Evolutionary conservation across 2,113 vertebrate species (phyloP).

Genomic region (Ailuropoda melanoleuca): DNA sequence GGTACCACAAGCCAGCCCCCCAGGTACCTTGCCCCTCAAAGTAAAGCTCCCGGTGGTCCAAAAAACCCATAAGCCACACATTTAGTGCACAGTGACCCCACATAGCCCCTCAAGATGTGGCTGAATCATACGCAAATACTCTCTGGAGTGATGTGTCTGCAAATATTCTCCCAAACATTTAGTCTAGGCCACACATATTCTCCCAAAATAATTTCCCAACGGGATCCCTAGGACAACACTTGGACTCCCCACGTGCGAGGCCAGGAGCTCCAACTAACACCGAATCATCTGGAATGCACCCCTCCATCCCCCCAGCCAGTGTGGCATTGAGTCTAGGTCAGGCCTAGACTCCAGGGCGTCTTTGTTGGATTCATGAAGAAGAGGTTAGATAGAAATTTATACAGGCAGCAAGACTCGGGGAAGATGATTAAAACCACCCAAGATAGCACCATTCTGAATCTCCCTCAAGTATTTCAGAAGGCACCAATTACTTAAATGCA

Average conservation of each 20-base stretch:
- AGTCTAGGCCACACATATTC: background rate
- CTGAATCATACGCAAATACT: background rate
- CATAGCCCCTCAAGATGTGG: background rate
- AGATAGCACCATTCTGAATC: background rate
- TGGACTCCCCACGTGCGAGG: background rate
- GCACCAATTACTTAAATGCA: slow-evolving; percentile 39
- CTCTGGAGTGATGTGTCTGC: background rate
- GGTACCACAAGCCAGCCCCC: background rate
- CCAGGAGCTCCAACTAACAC: background rate
- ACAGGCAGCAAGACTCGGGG: background rate
- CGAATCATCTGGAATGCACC: background rate
- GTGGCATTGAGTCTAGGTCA: background rate
- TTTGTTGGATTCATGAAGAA: background rate
- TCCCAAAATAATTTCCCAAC: background rate
- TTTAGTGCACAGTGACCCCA: background rate
- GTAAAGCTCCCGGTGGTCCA: background rate
- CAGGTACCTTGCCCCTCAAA: background rate
- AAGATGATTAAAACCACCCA: slow-evolving; percentile 22
- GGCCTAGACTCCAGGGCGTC: background rate
- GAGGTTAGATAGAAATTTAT: background rate
- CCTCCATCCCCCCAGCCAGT: background rate
- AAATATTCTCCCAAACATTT: too few species aligned
- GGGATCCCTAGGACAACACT: background rate
- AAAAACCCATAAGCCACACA: background rate
- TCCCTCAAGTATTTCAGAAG: slow-evolving; percentile 54